Conservation (phyloP, 2,888 invertebrate genomes). For the Cephus pulcher region DNA sequence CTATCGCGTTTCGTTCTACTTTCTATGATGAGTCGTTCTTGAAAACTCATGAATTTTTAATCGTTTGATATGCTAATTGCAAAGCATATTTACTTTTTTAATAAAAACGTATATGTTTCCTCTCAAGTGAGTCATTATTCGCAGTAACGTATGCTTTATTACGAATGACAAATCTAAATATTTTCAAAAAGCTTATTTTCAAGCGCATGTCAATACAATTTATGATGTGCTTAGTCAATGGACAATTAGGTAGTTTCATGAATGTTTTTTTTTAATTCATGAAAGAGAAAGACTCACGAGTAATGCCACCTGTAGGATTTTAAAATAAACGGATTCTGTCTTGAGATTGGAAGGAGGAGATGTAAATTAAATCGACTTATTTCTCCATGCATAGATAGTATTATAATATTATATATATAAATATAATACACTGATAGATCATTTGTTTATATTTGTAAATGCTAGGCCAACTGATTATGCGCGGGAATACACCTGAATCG, state of each 20-base stretch:
- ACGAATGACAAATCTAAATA: background rate
- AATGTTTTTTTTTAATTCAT: background rate
- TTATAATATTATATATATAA: conserved; percentile 6
- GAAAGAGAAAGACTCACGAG: background rate
- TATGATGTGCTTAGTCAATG: background rate
- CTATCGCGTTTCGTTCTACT: background rate
- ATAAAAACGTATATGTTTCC: background rate
- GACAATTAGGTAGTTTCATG: background rate
- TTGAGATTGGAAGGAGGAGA: background rate
- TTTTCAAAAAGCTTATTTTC: background rate
- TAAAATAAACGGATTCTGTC: background rate
- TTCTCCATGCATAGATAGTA: conserved; percentile 3
- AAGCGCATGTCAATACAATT: background rate
- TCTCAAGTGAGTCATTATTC: background rate
- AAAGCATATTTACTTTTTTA: background rate
- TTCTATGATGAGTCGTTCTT: background rate
- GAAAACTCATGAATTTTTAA: background rate
- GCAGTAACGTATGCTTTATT: background rate
- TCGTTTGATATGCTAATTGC: background rate
- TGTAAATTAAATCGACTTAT: conserved; percentile 5
- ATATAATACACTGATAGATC: conserved; percentile 4
- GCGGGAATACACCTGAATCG: conserved; percentile 16
- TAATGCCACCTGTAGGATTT: background rate
- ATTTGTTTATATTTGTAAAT: conserved; percentile 26
- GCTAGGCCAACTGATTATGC: conserved; percentile 30